A percentile compares a stretch with the other conserved stretches of the same genome.
These are phyloP conservation scores for Maniola hyperantus DNA, from an alignment of 2,888 invertebrate species.

Conservation along the genomic window DNA sequence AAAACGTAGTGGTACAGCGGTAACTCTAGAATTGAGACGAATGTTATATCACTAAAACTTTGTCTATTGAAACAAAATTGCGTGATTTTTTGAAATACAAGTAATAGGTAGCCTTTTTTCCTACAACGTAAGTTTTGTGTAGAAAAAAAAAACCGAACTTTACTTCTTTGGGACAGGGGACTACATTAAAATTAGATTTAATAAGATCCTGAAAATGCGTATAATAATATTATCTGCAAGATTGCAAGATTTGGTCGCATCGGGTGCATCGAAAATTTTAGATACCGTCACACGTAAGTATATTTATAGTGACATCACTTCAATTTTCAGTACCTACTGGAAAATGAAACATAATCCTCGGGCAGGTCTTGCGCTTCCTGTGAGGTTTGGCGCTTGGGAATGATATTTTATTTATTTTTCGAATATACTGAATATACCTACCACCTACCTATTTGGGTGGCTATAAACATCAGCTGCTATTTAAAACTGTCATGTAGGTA, in stretches of 20 bases:
- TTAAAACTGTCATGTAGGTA: conserved; percentile 3
- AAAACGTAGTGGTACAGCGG: background rate
- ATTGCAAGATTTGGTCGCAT: background rate
- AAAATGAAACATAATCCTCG: background rate
- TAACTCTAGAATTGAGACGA: no score
- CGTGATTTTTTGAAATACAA: no score
- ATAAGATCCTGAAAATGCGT: background rate
- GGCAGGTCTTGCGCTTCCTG: background rate
- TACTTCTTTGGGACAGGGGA: no score
- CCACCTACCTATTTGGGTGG: background rate
- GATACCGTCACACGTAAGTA: background rate
- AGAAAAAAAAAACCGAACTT: no score
- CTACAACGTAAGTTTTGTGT: no score
- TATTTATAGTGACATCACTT: background rate
- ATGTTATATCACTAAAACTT: no score
- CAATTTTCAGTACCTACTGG: background rate
- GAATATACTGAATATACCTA: background rate
- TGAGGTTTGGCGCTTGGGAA: no score
- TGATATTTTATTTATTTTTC: no score
- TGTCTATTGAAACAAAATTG: no score
- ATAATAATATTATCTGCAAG: background rate
- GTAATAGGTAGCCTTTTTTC: no score
- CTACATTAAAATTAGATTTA: background rate
- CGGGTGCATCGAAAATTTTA: background rate
- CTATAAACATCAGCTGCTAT: conserved; percentile 10